phyloP scores from a whole-genome alignment of 1,140 invertebrate genomes.

The Pogonus chalceus region DNA sequence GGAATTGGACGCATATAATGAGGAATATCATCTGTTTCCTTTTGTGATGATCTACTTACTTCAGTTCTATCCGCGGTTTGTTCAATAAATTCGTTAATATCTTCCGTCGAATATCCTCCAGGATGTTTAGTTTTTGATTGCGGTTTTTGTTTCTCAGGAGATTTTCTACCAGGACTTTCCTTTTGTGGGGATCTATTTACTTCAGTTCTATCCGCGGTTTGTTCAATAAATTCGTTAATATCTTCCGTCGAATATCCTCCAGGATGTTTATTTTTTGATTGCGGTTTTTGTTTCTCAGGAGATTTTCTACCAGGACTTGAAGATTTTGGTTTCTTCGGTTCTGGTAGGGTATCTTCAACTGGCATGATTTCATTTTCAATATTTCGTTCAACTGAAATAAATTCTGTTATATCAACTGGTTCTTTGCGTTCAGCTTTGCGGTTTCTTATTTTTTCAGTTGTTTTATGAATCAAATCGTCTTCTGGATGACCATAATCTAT shows the following conservation, averaged over 20 bases:
- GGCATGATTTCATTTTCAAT: neutral
- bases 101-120: too few relatives aligned
- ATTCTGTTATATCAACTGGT: neutral
- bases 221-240: too few relatives aligned
- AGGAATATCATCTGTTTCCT: neutral
- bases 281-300: slow-evolving; percentile 4
- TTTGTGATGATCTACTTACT: neutral
- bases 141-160: slow-evolving; percentile 16
- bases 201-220: neutral
- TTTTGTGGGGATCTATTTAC: neutral
- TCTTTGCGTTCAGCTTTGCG: slow-evolving; percentile 13
- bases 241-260: too few relatives aligned
- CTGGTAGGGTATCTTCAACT: neutral
- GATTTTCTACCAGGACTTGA: slow-evolving; percentile 5
- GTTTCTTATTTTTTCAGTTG: slow-evolving; percentile 16
- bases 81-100: too few relatives aligned
- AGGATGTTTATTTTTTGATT: slow-evolving; percentile 9
- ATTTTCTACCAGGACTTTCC: slow-evolving; percentile 14
- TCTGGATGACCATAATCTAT: slow-evolving; percentile 24
- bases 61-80: neutral
- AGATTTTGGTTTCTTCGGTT: neutral
- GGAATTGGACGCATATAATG: neutral
- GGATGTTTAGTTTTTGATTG: slow-evolving; percentile 10
- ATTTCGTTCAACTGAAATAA: neutral
- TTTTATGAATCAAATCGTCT: slow-evolving; percentile 13